Percentiles rank a stretch among this genome's conserved stretches.
These are phyloP conservation scores for Mobula birostris DNA, from an alignment of 2,113 vertebrate genomes.

Conservation along the genomic window DNA sequence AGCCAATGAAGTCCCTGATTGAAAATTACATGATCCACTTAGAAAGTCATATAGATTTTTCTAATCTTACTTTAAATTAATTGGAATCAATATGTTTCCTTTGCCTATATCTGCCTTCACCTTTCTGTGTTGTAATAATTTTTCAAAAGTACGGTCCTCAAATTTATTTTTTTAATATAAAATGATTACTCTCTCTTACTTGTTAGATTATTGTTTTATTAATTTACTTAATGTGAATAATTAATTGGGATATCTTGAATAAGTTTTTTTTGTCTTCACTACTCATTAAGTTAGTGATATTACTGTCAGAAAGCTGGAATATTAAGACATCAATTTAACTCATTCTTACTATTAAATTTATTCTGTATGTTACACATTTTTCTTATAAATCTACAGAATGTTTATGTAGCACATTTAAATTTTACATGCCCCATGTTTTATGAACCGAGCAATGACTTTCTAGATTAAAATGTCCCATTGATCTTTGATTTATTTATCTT, in stretches of 20 bases:
- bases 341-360: background rate
- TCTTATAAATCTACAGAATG: background rate
- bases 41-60: background rate
- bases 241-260: background rate
- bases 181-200: background rate
- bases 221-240: background rate
- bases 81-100: background rate
- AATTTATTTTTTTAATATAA: too few relatives aligned
- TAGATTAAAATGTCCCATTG: slow-evolving; percentile 16
- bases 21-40: background rate
- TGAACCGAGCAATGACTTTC: background rate
- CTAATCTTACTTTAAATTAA: background rate
- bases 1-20: too few relatives aligned
- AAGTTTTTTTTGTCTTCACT: background rate
- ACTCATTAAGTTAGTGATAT: background rate
- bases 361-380: background rate
- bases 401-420: background rate
- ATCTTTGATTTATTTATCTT: background rate
- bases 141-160: background rate
- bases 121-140: background rate
- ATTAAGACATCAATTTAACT: background rate
- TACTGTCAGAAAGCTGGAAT: background rate
- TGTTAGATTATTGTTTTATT: background rate
- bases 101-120: background rate
- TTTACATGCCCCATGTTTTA: background rate